Conservation (phyloP, 2,888 invertebrate species). For the Eulithis prunata region DNA sequence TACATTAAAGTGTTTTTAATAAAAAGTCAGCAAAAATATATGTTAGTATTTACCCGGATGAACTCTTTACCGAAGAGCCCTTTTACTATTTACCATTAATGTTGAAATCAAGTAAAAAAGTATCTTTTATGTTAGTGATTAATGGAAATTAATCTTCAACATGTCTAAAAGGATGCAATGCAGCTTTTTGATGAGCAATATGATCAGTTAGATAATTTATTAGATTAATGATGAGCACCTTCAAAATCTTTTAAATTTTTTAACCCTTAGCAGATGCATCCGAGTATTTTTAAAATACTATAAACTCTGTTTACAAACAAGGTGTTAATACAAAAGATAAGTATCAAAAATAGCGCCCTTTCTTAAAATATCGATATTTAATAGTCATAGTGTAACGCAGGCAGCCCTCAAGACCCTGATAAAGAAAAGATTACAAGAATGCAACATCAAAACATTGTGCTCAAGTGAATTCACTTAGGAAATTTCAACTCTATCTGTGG, state of each 20-base stretch:
- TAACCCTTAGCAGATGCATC: constrained; percentile 68
- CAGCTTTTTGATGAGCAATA: constrained; percentile 8
- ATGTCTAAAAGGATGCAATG: no score
- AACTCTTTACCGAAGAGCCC: no score
- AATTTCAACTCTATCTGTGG: constrained; percentile 41
- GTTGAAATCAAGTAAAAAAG: no score
- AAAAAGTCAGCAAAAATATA: no score
- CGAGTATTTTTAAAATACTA: constrained; percentile 59
- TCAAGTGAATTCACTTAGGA: constrained; percentile 31
- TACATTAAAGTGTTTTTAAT: no score
- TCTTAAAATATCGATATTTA: constrained; percentile 82
- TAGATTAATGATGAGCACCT: constrained; percentile 58
- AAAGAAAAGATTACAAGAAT: constrained; percentile 73
- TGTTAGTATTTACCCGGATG: no score
- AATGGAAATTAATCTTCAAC: no score
- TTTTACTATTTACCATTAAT: no score
- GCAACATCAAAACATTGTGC: constrained; percentile 74
- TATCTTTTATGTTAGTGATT: no score
- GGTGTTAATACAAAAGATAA: constrained; percentile 79
- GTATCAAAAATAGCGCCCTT: constrained; percentile 70
- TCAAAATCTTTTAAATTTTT: constrained; percentile 51
- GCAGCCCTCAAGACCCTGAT: constrained; percentile 56
- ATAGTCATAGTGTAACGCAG: constrained; percentile 78
- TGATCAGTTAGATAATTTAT: constrained; percentile 19
- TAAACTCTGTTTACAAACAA: constrained; percentile 75